Base-by-base conservation (phyloP, 1,140 invertebrate genomes). In the Zophobas morio region DNA sequence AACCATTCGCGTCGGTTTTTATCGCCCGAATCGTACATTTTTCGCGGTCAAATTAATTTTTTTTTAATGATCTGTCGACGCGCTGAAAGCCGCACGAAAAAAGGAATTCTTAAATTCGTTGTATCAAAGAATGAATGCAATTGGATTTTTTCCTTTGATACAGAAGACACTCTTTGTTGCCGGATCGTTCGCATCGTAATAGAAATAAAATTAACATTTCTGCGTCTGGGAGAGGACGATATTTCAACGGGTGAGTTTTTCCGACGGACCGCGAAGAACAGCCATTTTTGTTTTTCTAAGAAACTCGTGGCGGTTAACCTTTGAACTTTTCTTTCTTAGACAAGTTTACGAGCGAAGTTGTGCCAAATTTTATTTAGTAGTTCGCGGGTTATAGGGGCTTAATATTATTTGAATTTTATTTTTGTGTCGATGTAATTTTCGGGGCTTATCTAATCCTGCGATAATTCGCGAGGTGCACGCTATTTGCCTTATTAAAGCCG, bases 61-160 rank as follows among this genome's bases (percentile, higher is more conserved):
- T 60, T 60, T 54, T 34, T 54, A 54, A 60, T 60, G 56, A 60
- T 46, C 42, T 8, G 8, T 8, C 8, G 36, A 8, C 36, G 56
- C 34, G 8, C 20, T 20, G 20, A 6, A 35, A 33, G 6, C 54
- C 54, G 32, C 3, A 4, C 36, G 37, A 37, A 66, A 66, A 66
- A 66, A 40, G 8, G 60, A 66, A 33, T n/a, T n/a, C 56, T 66
- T 66, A 37, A 39, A 66, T 36, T 42, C 60, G 33, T 66, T 66
- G 57, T 66, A 6, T 66, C 42, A 46, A 66, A 66, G 56, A 39
- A 3, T 3, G 49, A 51, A 51, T 51, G 49, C 49, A 51, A 51
- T 51, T 51, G 49, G n/a, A 51, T 51, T 51, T 51, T 51, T 51
- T 20, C n/a, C 3, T 51, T 51, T 20, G 20, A 51, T 2, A 20